Evolutionary conservation across 2,888 invertebrate species (phyloP).

Genomic region (Arge pagana): DNA sequence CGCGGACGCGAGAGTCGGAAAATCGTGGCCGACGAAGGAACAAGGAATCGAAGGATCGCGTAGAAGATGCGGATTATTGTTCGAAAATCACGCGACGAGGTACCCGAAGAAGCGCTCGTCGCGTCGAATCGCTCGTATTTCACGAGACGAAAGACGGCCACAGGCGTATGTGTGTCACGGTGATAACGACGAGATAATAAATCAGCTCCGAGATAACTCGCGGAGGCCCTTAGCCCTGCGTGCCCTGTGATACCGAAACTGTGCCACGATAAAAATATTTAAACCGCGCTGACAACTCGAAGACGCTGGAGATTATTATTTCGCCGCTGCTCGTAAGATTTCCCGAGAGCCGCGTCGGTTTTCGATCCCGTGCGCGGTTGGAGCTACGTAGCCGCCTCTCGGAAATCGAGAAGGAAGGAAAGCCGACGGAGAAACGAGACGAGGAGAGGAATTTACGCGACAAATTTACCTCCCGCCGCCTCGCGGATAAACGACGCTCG

Average conservation of each 20-base stretch:
- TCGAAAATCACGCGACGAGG: too few species aligned
- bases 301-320: background rate
- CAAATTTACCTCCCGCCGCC: too few species aligned
- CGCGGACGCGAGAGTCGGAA: too few species aligned
- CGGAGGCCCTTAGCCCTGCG: constrained; percentile 25
- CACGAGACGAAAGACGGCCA: constrained; percentile 8
- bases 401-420: too few species aligned
- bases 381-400: background rate
- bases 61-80: too few species aligned
- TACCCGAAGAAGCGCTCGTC: too few species aligned
- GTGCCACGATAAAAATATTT: constrained; percentile 24
- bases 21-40: too few species aligned
- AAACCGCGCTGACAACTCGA: constrained; percentile 8
- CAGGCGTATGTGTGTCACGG: constrained; percentile 24
- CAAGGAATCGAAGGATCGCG: too few species aligned
- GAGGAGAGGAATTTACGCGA: too few species aligned
- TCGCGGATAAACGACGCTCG: too few species aligned
- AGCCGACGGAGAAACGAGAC: too few species aligned
- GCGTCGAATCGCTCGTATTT: constrained; percentile 18
- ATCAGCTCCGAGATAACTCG: constrained; percentile 24
- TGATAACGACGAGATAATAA: constrained; percentile 23
- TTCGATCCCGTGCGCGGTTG: background rate
- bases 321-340: background rate
- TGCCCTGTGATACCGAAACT: constrained; percentile 25
- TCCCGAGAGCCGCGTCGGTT: background rate